phyloP scores from a whole-genome alignment of 2,113 vertebrate genomes.

The Symphodus melops region DNA sequence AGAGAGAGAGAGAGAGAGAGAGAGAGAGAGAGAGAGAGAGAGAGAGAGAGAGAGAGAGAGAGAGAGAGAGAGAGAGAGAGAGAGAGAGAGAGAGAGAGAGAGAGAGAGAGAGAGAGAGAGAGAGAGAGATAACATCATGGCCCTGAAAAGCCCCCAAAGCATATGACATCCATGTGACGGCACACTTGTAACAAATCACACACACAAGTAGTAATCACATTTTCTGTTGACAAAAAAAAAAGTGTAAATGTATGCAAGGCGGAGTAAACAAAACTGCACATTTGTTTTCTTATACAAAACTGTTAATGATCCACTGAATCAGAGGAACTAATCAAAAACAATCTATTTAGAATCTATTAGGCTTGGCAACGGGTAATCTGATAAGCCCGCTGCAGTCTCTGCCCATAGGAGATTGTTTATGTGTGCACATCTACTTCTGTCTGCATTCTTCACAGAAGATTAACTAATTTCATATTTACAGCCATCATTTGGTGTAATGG shows the following conservation, averaged over 20 bases:
- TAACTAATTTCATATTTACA: constrained; percentile 70
- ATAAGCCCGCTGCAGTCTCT: constrained; percentile 66
- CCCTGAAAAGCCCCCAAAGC: constrained; percentile 37
- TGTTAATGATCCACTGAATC: constrained; percentile 68
- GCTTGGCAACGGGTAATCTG: constrained; percentile 75
- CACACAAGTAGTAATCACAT: background rate
- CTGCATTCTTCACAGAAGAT: constrained; percentile 70
- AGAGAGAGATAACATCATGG: background rate
- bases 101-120: background rate
- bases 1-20: background rate
- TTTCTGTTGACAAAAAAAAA: background rate
- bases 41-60: background rate
- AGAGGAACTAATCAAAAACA: constrained; percentile 77
- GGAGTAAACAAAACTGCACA: constrained; percentile 1
- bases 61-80: background rate
- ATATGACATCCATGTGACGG: constrained; percentile 30
- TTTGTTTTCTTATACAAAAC: constrained; percentile 45
- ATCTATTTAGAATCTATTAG: constrained; percentile 80
- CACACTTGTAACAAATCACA: background rate
- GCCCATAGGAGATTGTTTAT: constrained; percentile 55
- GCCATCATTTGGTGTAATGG: constrained; percentile 54
- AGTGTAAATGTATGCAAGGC: constrained; percentile 7
- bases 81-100: background rate
- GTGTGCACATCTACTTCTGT: constrained; percentile 14
- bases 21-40: background rate